Base-by-base conservation (phyloP, 2,113 vertebrate species). In the Phylloscopus whistleri region DNA sequence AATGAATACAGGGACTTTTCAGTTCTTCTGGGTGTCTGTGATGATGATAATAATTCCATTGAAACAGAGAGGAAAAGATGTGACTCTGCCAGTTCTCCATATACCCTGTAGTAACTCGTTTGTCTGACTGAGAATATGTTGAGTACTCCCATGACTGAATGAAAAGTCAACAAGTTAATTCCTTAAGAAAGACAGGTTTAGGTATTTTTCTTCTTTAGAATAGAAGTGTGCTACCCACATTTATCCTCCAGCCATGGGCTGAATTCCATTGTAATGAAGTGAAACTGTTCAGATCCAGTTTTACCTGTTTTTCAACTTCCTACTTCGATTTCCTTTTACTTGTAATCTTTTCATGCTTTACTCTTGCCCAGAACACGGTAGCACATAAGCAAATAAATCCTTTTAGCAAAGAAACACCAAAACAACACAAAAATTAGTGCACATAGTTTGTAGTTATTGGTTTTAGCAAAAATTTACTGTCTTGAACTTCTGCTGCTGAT, bases 261-360 rank as follows among this genome's bases (percentile, higher is more conserved):
- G 94, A 90, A 95, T 96, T 97, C 93, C 76, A 89, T 92, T 94
- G 81, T 96, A 90, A 94, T 94, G 92, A 96, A 95, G 76, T 78
- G 94, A 94, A 96, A 93, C 90, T 94, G 49, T 75, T 89, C 56
- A 37, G 83, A 89, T 84, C 88, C 51, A 27, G 95, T 95, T 93
- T 93, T 95, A 91, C 93, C 78, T 78, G 95, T 96, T 95, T 84
- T 89, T 73, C 89, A 58, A 35, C 93, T 94, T 97, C 84, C 81
- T 86, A 83, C 58, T 95, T 93, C 67, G 66, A 60, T 83, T 92
- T 92, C 73, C 11, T 52, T 87, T 89, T 89, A 63, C 66, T 80
- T 16, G 1, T 86, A 85, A 76, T 43, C 43, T 68, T 87, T 79
- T 43, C 9, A 30, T 68, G 56, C 60, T 79, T 87, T 73, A 21